These are phyloP conservation scores for Cacoxenus indagator DNA, from an alignment of 2,888 invertebrate species.

Conservation along the genomic window DNA sequence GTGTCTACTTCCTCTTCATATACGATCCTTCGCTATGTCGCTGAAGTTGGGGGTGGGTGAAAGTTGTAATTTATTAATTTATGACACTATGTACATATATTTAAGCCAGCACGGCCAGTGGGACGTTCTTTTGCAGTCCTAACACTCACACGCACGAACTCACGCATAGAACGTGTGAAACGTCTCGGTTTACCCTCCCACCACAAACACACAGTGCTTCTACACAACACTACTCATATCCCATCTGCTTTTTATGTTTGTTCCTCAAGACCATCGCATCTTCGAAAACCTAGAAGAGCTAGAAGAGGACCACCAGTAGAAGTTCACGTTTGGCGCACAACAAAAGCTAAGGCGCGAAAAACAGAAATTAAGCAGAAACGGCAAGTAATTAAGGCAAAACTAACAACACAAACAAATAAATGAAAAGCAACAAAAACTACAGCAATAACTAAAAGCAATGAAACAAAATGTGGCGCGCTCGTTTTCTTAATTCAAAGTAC, in stretches of 20 bases:
- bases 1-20: constrained; percentile 38
- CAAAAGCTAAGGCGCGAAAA: not conserved
- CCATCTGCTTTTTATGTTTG: not conserved
- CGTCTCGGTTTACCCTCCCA: too few relatives aligned
- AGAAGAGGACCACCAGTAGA: not conserved
- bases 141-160: constrained; percentile 36
- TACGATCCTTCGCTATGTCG: not conserved
- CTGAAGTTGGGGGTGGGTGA: constrained; percentile 19
- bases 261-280: not conserved
- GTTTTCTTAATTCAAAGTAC: not conserved
- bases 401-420: not conserved
- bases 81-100: constrained; percentile 47
- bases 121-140: too few relatives aligned
- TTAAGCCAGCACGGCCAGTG: constrained; percentile 28
- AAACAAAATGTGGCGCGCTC: not conserved
- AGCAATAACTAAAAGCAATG: constrained; percentile 17
- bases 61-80: constrained; percentile 70
- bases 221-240: not conserved
- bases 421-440: not conserved
- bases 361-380: constrained; percentile 10
- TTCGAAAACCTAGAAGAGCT: not conserved
- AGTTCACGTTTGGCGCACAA: not conserved
- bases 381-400: not conserved
- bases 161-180: constrained; percentile 22
- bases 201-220: too few relatives aligned